Evolutionary conservation across 2,797 vertebrate species (phyloP), one percentile per base, ranked within the genome.

Genomic region (Phoxinus dragarum): DNA sequence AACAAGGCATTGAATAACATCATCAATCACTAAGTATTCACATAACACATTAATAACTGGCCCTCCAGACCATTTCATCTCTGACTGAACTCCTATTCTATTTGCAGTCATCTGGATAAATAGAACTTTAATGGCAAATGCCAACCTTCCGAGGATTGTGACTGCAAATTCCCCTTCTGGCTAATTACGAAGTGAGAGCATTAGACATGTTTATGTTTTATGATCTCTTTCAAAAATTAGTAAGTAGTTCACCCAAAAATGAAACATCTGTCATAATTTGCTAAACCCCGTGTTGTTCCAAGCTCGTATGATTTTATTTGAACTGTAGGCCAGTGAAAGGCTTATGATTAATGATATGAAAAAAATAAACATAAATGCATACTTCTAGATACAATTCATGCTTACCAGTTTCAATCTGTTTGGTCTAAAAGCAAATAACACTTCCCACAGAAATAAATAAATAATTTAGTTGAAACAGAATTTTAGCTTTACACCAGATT

Each of bases 41-140:
- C 80, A 82, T 59, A 82, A 19, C 27, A 64, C 82, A 56, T 84
- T 68, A 84, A 77, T 68, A 84, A 84, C 61, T 40, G 72, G 44
- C 44, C 52, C 44, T 74, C 42, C 31, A 52, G 72, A 75, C 34
- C 31, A 64, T 84, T 77, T 76, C 23, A 82, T 74, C 54, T 77
- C 23, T 68, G 69, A 82, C 69, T 49, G 54, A 61, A 47, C 38
- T 75, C 40, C 16, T 67, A 38, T 75, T 83, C 6, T 49, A 11
- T 36, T 1, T 36, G 31, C 14, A 75, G 61, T 77, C 36, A 42
- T 69, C 17, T 68, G 16, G 34, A 17, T 77, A 36, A 84, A 76
- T 77, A 76, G 34, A 77, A 40, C 16, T 31, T 77, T 68, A 68
- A 84, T 84, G 44, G 73, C 23, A 84, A 76, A 84, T 76, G 47